phyloP scores from a whole-genome alignment of 1,140 invertebrate genomes.

The Drosophila ogumai region DNA sequence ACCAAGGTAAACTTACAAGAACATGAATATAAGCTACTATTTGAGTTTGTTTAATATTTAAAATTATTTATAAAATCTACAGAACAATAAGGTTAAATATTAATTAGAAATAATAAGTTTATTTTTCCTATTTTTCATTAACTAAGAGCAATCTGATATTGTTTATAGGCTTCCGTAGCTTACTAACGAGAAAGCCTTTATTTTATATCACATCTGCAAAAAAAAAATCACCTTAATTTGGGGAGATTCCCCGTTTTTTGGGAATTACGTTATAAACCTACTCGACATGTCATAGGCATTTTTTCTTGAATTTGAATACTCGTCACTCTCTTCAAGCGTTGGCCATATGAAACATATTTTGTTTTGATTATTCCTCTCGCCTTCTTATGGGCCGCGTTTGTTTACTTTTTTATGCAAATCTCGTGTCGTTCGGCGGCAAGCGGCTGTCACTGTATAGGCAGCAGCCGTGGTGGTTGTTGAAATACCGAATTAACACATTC shows the following conservation, averaged over 20 bases:
- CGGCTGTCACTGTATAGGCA: conserved; percentile 22
- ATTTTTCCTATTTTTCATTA: not conserved
- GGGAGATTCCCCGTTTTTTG: not conserved
- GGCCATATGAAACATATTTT: conserved; percentile 9
- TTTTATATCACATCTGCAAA: not conserved
- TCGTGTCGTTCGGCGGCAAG: conserved; percentile 22
- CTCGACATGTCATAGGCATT: conserved; percentile 1
- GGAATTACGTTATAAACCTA: conserved; percentile 1
- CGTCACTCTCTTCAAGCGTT: conserved; percentile 2
- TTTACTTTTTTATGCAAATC: conserved; percentile 73
- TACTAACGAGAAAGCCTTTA: not conserved
- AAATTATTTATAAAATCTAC: not conserved
- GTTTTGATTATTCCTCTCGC: conserved; percentile 4
- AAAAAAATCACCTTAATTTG: not conserved
- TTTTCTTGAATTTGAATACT: not conserved
- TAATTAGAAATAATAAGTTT: not conserved
- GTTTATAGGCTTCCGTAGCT: not conserved
- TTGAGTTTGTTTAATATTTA: not conserved
- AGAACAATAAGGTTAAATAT: not conserved
- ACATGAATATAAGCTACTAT: not conserved
- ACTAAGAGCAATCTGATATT: not conserved
- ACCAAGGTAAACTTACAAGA: not conserved
- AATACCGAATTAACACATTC: conserved; percentile 75
- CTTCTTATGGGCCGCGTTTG: conserved; percentile 40
- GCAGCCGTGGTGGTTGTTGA: conserved; percentile 26